Conservation (phyloP, 2,888 invertebrate species). For the Drosophila emarginata region DNA sequence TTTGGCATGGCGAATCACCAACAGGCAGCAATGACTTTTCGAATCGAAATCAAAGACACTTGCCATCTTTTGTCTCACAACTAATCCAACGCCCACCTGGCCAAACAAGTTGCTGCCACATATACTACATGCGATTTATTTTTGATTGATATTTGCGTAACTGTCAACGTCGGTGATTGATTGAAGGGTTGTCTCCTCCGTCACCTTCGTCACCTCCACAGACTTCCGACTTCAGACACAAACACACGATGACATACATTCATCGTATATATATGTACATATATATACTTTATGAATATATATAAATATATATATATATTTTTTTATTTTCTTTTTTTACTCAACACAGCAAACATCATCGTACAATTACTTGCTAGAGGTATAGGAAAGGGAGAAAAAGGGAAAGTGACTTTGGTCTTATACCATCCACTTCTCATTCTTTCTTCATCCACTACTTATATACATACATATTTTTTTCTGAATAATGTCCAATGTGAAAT, state of each 20-base stretch:
- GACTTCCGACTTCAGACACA: background rate
- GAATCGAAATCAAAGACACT: slow-evolving; percentile 19
- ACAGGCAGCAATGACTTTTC: slow-evolving; percentile 8
- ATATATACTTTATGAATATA: slow-evolving; percentile 1
- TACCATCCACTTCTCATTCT: slow-evolving; percentile 15
- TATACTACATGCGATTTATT: slow-evolving; percentile 71
- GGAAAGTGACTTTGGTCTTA: slow-evolving; percentile 32
- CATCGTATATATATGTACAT: background rate
- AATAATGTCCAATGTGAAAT: slow-evolving; percentile 73
- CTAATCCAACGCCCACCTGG: slow-evolving; percentile 51
- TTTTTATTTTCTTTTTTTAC: slow-evolving; percentile 15
- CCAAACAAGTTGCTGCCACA: slow-evolving; percentile 69
- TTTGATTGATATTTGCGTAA: slow-evolving; percentile 77
- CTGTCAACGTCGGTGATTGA: slow-evolving; percentile 73
- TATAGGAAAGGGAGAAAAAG: background rate
- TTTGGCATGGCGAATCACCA: background rate
- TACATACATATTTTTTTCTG: slow-evolving; percentile 27
- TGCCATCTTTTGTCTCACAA: slow-evolving; percentile 8
- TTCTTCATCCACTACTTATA: background rate
- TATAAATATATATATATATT: background rate
- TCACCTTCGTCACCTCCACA: background rate
- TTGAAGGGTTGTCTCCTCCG: slow-evolving; percentile 59
- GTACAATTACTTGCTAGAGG: slow-evolving; percentile 32
- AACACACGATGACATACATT: background rate
- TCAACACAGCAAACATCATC: slow-evolving; percentile 46